Conservation (phyloP, 2,888 invertebrate genomes). For the Leucania comma region DNA sequence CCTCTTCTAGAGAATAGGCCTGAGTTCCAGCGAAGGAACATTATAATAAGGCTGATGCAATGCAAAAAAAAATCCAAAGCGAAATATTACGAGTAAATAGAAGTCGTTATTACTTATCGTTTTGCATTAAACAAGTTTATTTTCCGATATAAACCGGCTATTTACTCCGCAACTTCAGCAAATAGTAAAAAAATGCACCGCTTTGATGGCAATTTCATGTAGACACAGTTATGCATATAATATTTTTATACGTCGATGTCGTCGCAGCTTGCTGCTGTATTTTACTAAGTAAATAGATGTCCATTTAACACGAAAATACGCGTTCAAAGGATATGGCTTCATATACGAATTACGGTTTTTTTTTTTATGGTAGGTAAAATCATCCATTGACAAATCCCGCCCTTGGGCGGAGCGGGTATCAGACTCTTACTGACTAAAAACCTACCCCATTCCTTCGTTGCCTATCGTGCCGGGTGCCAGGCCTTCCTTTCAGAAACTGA, state of each 20-base stretch:
- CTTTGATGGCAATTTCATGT: slow-evolving; percentile 31
- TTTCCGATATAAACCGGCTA: slow-evolving; percentile 6
- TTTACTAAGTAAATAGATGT: slow-evolving; percentile 18
- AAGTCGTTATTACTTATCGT: background rate
- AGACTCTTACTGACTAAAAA: too few species aligned
- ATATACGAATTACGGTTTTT: too few species aligned
- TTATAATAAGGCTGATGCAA: too few species aligned
- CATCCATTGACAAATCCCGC: too few species aligned
- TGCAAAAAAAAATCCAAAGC: too few species aligned
- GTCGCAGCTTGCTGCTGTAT: slow-evolving; percentile 9
- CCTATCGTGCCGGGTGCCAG: too few species aligned
- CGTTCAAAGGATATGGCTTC: background rate
- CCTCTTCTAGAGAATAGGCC: too few species aligned
- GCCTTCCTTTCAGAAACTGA: too few species aligned
- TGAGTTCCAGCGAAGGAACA: too few species aligned
- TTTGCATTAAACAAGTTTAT: background rate
- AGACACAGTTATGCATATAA: background rate
- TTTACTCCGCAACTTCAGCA: slow-evolving; percentile 11
- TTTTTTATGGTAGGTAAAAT: too few species aligned
- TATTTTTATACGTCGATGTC: slow-evolving; percentile 12
- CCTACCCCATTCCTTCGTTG: too few species aligned
- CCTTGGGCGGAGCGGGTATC: too few species aligned
- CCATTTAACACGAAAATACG: background rate
- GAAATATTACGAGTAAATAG: slow-evolving; percentile 9
- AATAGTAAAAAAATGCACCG: slow-evolving; percentile 20